These are phyloP conservation scores for Calyptomena viridis DNA, from an alignment of 2,113 vertebrate species.

Conservation along the genomic window DNA sequence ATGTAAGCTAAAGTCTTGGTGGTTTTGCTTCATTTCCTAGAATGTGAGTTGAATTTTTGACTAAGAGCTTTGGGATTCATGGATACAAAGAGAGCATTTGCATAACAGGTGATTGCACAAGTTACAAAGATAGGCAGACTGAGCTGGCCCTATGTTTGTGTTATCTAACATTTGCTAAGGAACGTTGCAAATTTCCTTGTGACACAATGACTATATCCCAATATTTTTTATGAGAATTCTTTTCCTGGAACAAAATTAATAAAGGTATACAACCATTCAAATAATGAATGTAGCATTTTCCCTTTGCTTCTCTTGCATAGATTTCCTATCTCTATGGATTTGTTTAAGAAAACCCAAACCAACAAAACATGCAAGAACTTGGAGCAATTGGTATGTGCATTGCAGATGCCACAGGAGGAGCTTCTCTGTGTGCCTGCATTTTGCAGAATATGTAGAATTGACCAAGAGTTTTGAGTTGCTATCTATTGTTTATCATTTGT, in stretches of 20 bases:
- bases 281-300: background rate
- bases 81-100: background rate
- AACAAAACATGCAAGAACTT: background rate
- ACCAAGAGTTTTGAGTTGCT: background rate
- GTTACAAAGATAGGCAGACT: background rate
- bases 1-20: background rate
- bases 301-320: background rate
- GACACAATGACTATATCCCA: background rate
- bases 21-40: background rate
- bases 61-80: background rate
- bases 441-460: background rate
- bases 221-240: background rate
- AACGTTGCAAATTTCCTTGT: background rate
- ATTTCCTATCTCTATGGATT: background rate
- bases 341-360: background rate
- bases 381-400: background rate
- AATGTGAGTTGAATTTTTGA: background rate
- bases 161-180: background rate
- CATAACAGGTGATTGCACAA: background rate
- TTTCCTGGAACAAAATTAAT: background rate
- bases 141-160: fast-evolving
- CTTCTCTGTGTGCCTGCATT: background rate
- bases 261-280: background rate
- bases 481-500: background rate
- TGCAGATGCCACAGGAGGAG: background rate